Percentiles rank a stretch among this genome's conserved stretches.
Conservation (phyloP, 2,888 invertebrate genomes). For the Dioctria rufipes region DNA sequence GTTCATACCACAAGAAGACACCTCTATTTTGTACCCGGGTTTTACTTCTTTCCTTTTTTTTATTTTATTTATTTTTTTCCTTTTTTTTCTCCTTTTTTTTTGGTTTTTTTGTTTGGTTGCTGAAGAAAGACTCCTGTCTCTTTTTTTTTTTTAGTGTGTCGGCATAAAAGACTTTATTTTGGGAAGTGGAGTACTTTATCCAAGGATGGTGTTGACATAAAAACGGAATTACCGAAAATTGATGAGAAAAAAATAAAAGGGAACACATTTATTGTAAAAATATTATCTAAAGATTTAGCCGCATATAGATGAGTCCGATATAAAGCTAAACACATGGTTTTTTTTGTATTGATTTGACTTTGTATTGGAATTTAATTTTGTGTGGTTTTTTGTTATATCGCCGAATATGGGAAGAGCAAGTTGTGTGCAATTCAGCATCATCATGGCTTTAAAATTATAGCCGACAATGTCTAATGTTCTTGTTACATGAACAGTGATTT, state of each 20-base stretch:
- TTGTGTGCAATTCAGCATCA: no score
- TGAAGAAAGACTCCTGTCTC: background rate
- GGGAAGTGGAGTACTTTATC: background rate
- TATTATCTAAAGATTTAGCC: conserved; percentile 14
- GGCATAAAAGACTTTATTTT: background rate
- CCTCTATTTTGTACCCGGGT: background rate
- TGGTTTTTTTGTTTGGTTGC: no score
- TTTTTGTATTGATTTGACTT: no score
- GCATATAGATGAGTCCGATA: conserved; percentile 4
- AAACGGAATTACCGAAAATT: conserved; percentile 50
- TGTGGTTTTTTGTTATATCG: no score
- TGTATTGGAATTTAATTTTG: no score
- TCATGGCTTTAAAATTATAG: no score
- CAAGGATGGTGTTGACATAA: conserved; percentile 44
- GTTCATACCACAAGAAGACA: conserved; percentile 25
- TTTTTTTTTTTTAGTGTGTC: background rate
- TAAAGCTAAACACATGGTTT: background rate
- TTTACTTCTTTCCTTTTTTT: background rate
- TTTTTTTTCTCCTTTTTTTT: background rate
- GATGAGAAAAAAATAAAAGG: conserved; percentile 34
- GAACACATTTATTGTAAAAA: conserved; percentile 26
- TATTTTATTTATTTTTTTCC: background rate
- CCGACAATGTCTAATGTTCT: no score
- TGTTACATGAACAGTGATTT: no score
- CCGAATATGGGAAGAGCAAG: no score